Conservation (phyloP, 2,113 vertebrate species). For the Thamnaconus septentrionalis region DNA sequence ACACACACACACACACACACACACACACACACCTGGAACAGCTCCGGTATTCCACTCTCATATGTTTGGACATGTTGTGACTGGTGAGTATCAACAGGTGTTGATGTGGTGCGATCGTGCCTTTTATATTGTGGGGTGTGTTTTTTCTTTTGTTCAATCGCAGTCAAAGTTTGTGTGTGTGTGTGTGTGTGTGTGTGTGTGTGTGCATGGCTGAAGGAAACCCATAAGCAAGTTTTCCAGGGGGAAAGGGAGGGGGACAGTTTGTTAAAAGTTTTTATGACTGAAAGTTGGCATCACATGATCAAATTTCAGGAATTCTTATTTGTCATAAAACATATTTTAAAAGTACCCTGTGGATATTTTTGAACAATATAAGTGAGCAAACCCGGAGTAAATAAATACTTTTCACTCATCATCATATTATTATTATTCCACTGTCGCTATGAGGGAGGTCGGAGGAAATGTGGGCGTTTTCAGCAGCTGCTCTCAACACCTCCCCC, state of each 20-base stretch:
- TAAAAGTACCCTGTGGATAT: too few species aligned
- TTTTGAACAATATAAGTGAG: too few species aligned
- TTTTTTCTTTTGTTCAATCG: background rate
- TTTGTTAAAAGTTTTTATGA: too few species aligned
- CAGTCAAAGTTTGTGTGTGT: background rate
- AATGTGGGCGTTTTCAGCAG: slow-evolving; percentile 53
- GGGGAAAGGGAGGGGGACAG: too few species aligned
- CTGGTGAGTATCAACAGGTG: slow-evolving; percentile 22
- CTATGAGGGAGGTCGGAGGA: slow-evolving; percentile 10
- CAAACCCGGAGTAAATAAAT: too few species aligned
- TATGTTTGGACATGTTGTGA: slow-evolving; percentile 37
- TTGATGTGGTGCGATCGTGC: background rate
- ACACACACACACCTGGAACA: slow-evolving; percentile 7
- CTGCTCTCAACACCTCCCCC: slow-evolving; percentile 51
- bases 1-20: background rate
- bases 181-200: too few species aligned
- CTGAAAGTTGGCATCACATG: too few species aligned
- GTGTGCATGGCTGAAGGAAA: too few species aligned
- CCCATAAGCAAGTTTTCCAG: too few species aligned
- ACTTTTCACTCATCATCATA: too few species aligned
- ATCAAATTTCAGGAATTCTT: too few species aligned
- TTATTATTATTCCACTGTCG: background rate
- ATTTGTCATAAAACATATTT: too few species aligned
- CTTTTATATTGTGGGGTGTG: background rate
- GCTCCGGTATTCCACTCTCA: slow-evolving; percentile 24